Evolutionary conservation across 2,797 vertebrate genomes (phyloP).

Genomic region (Gastrophryne carolinensis): DNA sequence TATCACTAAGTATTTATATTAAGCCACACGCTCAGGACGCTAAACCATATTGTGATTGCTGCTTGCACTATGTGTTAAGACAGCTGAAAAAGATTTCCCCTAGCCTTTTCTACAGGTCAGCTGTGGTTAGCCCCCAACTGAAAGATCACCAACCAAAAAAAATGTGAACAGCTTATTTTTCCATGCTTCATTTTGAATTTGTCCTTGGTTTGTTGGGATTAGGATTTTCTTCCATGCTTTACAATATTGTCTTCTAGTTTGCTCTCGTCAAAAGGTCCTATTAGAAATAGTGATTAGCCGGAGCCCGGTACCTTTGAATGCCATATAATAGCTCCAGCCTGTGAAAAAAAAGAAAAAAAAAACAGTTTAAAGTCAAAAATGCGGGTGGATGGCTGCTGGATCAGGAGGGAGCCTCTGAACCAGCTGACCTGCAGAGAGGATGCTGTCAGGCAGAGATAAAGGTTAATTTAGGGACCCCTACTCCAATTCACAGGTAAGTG

Average conservation of each 20-base stretch:
- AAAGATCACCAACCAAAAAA: constrained; percentile 42
- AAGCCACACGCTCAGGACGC: constrained; percentile 39
- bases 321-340: too few relatives aligned
- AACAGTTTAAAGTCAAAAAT: too few relatives aligned
- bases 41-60: constrained; percentile 20
- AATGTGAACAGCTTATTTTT: constrained; percentile 4
- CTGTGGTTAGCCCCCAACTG: constrained; percentile 20
- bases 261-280: too few relatives aligned
- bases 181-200: not conserved
- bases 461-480: too few relatives aligned
- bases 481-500: too few relatives aligned
- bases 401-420: too few relatives aligned
- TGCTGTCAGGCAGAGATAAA: too few relatives aligned
- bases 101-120: constrained; percentile 46
- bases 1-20: constrained; percentile 41
- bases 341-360: too few relatives aligned
- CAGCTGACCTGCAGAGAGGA: too few relatives aligned
- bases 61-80: constrained; percentile 53
- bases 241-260: not conserved
- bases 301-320: too few relatives aligned
- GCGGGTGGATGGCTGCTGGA: too few relatives aligned
- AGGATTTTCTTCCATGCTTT: not conserved
- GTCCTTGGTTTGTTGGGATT: not conserved
- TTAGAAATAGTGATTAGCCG: too few relatives aligned
- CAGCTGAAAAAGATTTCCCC: constrained; percentile 42